phyloP scores from a whole-genome alignment of 2,797 vertebrate species.

The Zalophus californianus region DNA sequence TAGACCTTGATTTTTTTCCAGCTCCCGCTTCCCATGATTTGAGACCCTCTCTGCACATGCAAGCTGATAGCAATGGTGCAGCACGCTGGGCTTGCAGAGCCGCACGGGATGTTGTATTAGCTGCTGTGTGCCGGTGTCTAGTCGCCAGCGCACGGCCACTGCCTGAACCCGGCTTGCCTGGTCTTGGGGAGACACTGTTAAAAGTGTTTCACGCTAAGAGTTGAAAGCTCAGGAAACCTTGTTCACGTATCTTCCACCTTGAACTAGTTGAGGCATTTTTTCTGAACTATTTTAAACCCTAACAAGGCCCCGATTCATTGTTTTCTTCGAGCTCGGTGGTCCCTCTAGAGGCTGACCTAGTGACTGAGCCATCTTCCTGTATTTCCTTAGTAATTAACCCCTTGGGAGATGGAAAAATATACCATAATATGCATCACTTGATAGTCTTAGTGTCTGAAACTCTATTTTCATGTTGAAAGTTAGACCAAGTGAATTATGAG shows the following conservation, averaged over 20 bases:
- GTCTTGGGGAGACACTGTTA: background rate
- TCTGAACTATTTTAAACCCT: conserved; percentile 43
- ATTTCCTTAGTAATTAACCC: background rate
- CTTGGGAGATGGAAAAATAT: background rate
- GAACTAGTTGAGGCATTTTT: background rate
- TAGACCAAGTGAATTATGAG: conserved; percentile 7
- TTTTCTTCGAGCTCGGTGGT: conserved; percentile 7
- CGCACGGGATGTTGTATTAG: background rate
- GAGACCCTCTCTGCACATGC: background rate
- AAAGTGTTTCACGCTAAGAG: background rate
- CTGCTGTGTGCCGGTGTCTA: background rate
- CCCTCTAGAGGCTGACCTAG: background rate
- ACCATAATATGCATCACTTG: background rate
- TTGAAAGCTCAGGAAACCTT: background rate
- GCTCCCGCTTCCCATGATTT: background rate
- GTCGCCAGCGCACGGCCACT: rapidly evolving
- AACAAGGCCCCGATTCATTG: background rate
- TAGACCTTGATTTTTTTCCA: background rate
- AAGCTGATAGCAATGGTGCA: rapidly evolving
- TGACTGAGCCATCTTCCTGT: background rate
- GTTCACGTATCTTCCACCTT: background rate
- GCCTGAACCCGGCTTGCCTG: background rate
- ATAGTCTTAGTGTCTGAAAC: background rate
- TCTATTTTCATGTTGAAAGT: conserved; percentile 23
- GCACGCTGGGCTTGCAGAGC: rapidly evolving